Base-by-base conservation (phyloP, 2,797 vertebrate genomes). In the Galagoides demidoff region DNA sequence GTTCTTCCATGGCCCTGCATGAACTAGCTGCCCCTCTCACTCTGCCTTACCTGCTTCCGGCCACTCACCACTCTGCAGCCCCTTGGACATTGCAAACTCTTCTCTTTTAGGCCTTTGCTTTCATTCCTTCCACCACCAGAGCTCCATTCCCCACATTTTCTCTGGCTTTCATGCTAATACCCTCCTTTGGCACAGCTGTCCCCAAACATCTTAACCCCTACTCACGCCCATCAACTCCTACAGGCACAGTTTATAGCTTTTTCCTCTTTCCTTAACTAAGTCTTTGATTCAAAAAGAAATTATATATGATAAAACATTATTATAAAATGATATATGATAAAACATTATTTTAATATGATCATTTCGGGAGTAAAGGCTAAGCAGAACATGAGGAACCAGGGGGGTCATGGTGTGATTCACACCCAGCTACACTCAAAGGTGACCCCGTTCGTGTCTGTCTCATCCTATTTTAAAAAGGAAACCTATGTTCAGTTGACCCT, bases 401-500 rank as follows among this genome's bases (percentile, higher is more conserved):
- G 11, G 12, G 17, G 37, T 14, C 7, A 4, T 49, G 9, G 34
- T n/a, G 3, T 68, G 79, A 39, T 27, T 77, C 22, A 27, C 13
- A 29, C 10, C 22, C 13, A 23, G 43, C n/a, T 70, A 20, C 10
- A 37, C 13, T 39, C 64, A 61, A n/a, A 10, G 11, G 20, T 49
- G 3, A 63, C 34, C 63, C 9, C 7, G 6, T 59, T 73, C 37
- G 5, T 31, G 13, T 61, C 25, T 71, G 29, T 78, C 49, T 68
- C 71, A 23, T 43, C 34, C 34, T 66, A 25, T 85, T 89, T 70
- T 73, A 39, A 43, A 55, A 77, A 92, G 61, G 61, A 95, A 71
- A 11, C 19, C 34, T 10, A 37, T 3, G 20, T 63, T 19, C 13
- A 12, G 45, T 7, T 23, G n/a, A 77, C 77, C 79, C 37, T 66